These are phyloP conservation scores for Arctia plantaginis DNA, from an alignment of 2,888 invertebrate species.

Conservation along the genomic window DNA sequence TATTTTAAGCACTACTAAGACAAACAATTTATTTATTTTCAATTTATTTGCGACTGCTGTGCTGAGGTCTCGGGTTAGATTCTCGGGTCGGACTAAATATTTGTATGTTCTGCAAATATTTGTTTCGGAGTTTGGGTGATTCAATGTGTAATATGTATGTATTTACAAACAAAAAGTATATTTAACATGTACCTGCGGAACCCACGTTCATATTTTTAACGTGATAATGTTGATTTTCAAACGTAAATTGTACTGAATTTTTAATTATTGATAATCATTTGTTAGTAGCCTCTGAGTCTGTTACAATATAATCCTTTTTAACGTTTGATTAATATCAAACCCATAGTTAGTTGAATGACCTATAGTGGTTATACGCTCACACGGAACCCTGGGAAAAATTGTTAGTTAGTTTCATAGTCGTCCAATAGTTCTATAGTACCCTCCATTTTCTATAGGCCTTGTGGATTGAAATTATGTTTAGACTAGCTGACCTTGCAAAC, in stretches of 20 bases:
- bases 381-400: not conserved
- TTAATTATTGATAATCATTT: too few relatives aligned
- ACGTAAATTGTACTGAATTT: too few relatives aligned
- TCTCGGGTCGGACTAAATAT: too few relatives aligned
- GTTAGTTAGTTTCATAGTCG: too few relatives aligned
- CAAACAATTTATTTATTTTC: not conserved
- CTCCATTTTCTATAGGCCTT: not conserved
- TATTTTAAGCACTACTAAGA: not conserved
- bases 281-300: not conserved
- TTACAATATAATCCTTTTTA: not conserved
- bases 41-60: too few relatives aligned
- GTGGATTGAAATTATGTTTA: too few relatives aligned
- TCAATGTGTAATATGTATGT: too few relatives aligned
- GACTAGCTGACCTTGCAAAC: too few relatives aligned
- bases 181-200: slow-evolving; percentile 2
- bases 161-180: too few relatives aligned
- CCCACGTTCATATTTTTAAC: not conserved
- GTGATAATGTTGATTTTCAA: not conserved
- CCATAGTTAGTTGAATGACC: not conserved
- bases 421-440: not conserved
- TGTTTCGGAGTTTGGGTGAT: too few relatives aligned
- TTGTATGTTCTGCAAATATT: too few relatives aligned
- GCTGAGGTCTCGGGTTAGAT: too few relatives aligned
- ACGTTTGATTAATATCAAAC: not conserved
- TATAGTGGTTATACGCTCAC: not conserved